Evolutionary conservation across 35 echinoderm and acorn worm genomes (phyloP), one percentile per base, ranked within the genome.

Genomic region (Strongylocentrotus purpuratus): DNA sequence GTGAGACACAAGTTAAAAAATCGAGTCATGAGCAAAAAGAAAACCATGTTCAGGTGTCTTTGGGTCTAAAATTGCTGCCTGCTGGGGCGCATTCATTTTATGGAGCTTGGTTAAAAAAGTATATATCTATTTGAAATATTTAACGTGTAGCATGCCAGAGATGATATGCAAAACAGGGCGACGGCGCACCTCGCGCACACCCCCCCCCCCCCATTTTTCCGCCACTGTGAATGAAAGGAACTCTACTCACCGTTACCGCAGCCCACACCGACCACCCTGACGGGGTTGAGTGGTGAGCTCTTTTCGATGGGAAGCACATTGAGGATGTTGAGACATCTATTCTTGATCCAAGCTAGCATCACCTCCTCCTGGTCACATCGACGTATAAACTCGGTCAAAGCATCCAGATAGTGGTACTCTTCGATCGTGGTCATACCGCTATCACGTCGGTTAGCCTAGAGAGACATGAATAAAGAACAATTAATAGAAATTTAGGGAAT

Each of bases 331-430:
- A 70, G 94, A 18, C 97, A 95, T 65, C 95, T 95, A 61, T 71
- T 88, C 50, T 88, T 93, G 86, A 98, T 98, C 97, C 97, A 98
- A 28, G 94, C 71, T 50, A 98, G 28, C 94, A 97, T 98, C 8
- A 98, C 97, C 78, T 71, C 89, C 46, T 98, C 97, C 60, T 98
- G 97, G 45, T 98, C 96, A 48, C 97, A 98, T 55, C 97, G 92
- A 33, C 60, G 91, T 33, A 98, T 95, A 65, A 98, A 98, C 88
- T 97, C 97, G 18, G 88, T 95, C 18, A 98, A 78, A 22, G 96
- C 86, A 31, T 85, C 59, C 59, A 95, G 88, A 85, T 98, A 98
- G 52, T 98, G 93, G 47, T 86, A 86, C 55, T 98, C 97, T 32
- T 98, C 89, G 31, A 98, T 52, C 12, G 97, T 98, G 46, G 85